Evolutionary conservation across 37 sponge, comb jelly and placozoan genomes (phyloP), one percentile per base, ranked within the genome.

Genomic region (Tethya wilhelma): DNA sequence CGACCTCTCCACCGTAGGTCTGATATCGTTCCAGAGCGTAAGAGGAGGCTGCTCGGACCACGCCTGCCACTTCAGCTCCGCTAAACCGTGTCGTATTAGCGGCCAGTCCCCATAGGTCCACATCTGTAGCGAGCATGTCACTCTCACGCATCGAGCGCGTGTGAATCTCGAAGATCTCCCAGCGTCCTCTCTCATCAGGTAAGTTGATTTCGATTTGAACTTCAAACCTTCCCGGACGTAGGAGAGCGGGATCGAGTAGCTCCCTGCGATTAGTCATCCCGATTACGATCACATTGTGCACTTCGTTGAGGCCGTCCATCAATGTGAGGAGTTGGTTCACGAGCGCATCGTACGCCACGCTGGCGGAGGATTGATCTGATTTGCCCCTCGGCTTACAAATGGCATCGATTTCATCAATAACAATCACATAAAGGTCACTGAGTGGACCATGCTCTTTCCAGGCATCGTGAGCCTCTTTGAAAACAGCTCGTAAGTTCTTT

Each of bases 361-460:
- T 82, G 11, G 84, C 89, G 33, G 89, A 56, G 26, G 84, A 82
- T 70, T 82, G 84, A 75, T 88, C 89, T 60, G 57, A 67, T 56
- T 89, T 89, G 41, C 89, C 96, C 65, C 96, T 77, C 56, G 90
- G 93, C 56, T 96, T 96, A 68, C 96, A 96, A 67, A 96, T 92
- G 46, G 96, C 96, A 56, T 96, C 96, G 28, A 96, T 93, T 46
- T 96, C 96, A 74, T 96, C 96, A 62, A 96, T 89, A 39, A 96
- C 90, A 58, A 96, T 89, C 67, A 96, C 91, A 82, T 83, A 93
- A 44, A 96, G 87, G 43, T 93, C 96, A 74, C 96, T 95, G 78
- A 81, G 77, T 20, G 68, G 77, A 62, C 93, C 93, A 64, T 80
- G 67, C 58, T 81, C 64, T 65, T 86, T 83, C 84, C 91, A 89